These are phyloP conservation scores for Octomys mimax DNA, from an alignment of 2,797 vertebrate genomes.

Conservation along the genomic window DNA sequence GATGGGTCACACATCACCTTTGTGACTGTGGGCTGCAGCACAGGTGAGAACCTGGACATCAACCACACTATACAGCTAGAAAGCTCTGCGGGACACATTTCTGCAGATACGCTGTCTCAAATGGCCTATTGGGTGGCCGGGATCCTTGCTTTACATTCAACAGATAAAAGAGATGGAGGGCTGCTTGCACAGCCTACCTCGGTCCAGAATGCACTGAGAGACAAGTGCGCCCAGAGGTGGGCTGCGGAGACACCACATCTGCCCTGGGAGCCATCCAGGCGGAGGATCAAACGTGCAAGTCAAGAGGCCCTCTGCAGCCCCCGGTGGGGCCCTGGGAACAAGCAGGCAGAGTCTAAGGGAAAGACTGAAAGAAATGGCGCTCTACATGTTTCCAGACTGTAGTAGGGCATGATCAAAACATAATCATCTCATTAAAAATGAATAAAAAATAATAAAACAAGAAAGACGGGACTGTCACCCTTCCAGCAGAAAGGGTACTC, in stretches of 20 bases:
- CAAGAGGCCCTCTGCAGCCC: neutral
- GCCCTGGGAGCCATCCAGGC: too few species aligned
- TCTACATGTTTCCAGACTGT: neutral
- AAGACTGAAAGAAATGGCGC: neutral
- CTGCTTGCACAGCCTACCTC: neutral
- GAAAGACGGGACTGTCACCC: neutral
- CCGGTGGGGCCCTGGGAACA: neutral
- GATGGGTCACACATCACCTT: neutral
- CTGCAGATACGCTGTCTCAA: neutral
- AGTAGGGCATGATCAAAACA: neutral
- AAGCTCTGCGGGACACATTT: neutral
- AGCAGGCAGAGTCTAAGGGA: accelerated
- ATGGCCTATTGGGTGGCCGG: neutral
- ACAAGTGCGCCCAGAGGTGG: neutral
- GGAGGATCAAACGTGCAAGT: neutral
- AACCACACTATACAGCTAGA: neutral
- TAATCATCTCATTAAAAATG: too few species aligned
- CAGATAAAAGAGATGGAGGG: neutral
- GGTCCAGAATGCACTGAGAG: neutral
- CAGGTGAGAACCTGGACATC: neutral
- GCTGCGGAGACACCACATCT: too few species aligned
- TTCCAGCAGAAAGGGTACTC: neutral
- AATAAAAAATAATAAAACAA: too few species aligned
- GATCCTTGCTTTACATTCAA: neutral
- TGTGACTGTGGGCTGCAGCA: neutral